Evolutionary conservation across 1,140 invertebrate species (phyloP).

Genomic region (Halotydeus destructor): DNA sequence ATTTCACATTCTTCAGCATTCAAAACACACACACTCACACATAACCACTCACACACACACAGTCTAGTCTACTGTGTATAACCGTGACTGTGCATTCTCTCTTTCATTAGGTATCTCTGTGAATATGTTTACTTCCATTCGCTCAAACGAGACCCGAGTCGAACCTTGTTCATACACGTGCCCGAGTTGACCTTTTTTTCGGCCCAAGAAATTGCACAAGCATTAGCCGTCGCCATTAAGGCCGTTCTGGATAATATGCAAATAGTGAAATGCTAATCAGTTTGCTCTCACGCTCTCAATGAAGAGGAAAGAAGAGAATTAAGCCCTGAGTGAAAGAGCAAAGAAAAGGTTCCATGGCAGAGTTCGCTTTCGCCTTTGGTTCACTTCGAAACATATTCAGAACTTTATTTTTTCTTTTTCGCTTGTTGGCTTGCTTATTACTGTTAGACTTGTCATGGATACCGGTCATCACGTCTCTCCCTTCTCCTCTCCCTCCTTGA

Average conservation of each 20-base stretch:
- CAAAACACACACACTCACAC: too few relatives aligned
- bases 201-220: constrained; percentile 1
- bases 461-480: too few relatives aligned
- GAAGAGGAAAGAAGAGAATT: constrained; percentile 4
- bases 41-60: too few relatives aligned
- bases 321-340: not conserved
- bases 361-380: not conserved
- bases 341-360: not conserved
- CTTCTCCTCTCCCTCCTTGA: too few relatives aligned
- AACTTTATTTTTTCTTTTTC: too few relatives aligned
- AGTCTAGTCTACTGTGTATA: too few relatives aligned
- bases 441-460: too few relatives aligned
- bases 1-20: not conserved
- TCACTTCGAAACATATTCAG: too few relatives aligned
- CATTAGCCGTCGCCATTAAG: constrained; percentile 6
- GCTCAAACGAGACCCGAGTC: not conserved
- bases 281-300: not conserved
- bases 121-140: constrained; percentile 12
- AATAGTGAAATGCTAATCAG: not conserved
- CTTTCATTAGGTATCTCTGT: constrained; percentile 7
- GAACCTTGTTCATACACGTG: constrained; percentile 13
- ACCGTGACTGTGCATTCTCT: constrained; percentile 3
- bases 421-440: too few relatives aligned
- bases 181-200: constrained; percentile 2
- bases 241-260: constrained; percentile 3